Evolutionary conservation across 2,888 invertebrate genomes (phyloP).

Genomic region (Lepetodrilus schrolli): DNA sequence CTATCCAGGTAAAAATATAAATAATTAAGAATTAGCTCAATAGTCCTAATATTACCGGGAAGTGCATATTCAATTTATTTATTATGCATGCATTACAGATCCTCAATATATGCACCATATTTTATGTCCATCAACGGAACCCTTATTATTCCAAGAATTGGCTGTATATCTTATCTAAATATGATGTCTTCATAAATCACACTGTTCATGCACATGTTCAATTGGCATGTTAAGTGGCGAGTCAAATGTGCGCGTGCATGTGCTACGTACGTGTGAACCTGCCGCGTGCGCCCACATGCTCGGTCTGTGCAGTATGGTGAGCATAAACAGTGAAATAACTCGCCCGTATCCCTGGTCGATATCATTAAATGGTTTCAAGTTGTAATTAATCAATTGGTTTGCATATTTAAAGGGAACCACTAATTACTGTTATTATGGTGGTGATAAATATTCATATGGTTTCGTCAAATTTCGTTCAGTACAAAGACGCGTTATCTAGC

Average conservation of each 20-base stretch:
- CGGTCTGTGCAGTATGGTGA: neutral
- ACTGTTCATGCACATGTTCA: constrained; percentile 1
- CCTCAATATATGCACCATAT: neutral
- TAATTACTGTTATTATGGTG: neutral
- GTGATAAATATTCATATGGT: constrained; percentile 10
- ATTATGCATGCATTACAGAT: too few relatives aligned
- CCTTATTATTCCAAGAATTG: neutral
- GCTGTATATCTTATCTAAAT: neutral
- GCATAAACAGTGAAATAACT: neutral
- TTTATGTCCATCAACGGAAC: neutral
- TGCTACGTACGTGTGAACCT: neutral
- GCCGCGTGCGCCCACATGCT: neutral
- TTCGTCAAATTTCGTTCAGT: neutral
- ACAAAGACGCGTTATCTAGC: neutral
- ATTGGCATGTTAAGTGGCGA: neutral
- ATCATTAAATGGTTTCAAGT: constrained; percentile 1
- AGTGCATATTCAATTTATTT: too few relatives aligned
- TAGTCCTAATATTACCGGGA: too few relatives aligned
- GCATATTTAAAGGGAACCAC: neutral
- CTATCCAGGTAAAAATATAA: too few relatives aligned
- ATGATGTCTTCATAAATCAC: neutral
- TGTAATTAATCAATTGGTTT: constrained; percentile 15
- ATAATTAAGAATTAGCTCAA: too few relatives aligned
- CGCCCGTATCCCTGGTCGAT: constrained; percentile 12
- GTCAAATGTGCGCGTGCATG: neutral